Conservation (phyloP, 1,140 invertebrate genomes). For the Coboldia fuscipes region DNA sequence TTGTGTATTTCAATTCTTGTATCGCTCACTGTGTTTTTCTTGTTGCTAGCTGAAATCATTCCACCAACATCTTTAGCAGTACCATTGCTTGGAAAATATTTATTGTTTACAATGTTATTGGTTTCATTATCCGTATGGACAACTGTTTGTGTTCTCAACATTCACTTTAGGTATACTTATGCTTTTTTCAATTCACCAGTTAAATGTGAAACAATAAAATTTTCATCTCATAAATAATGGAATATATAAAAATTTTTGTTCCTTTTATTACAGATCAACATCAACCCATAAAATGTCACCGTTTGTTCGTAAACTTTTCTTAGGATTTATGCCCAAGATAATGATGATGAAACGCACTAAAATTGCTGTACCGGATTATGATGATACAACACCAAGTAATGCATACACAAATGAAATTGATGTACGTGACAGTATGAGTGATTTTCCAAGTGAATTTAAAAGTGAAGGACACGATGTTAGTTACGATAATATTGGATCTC, state of each 20-base stretch:
- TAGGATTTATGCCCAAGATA: conserved; percentile 70
- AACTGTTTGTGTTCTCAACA: conserved; percentile 90
- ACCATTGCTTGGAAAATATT: conserved; percentile 89
- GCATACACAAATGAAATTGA: conserved; percentile 57
- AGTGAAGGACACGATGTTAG: conserved; percentile 15
- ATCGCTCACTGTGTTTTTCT: conserved; percentile 95
- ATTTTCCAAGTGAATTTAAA: conserved; percentile 30
- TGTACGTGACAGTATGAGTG: conserved; percentile 35
- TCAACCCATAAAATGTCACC: conserved; percentile 92
- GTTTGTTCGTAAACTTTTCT: conserved; percentile 68
- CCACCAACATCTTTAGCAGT: conserved; percentile 93
- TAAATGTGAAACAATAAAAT: background rate
- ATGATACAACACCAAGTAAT: conserved; percentile 49
- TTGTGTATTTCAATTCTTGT: conserved; percentile 95
- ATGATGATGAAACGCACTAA: conserved; percentile 75
- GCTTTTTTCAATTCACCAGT: background rate
- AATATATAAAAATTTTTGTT: conserved; percentile 1
- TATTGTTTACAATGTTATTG: conserved; percentile 93
- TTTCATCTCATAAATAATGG: background rate
- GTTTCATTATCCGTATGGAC: conserved; percentile 93
- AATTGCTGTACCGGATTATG: conserved; percentile 60
- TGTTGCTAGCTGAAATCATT: conserved; percentile 91
- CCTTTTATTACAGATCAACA: conserved; percentile 47
- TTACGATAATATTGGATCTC: conserved; percentile 18
- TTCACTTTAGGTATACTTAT: conserved; percentile 74